These are phyloP conservation scores for Archaeoteleia sp. DNA, from an alignment of 2,888 invertebrate genomes.

Conservation along the genomic window DNA sequence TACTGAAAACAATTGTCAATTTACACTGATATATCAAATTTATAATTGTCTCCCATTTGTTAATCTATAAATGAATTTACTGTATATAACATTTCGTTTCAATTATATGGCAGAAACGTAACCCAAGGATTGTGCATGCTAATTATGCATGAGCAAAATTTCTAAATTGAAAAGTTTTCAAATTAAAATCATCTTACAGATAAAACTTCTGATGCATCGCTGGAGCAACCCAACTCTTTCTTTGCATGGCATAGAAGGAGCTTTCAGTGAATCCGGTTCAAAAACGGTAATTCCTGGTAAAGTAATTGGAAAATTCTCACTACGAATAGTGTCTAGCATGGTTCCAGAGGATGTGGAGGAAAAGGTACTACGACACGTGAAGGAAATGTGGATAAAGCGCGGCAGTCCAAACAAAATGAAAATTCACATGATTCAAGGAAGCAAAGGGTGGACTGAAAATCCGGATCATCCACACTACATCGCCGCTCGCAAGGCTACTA, in stretches of 20 bases:
- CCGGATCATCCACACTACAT: conserved; percentile 93
- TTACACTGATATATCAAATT: too few relatives aligned
- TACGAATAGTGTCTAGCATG: conserved; percentile 97
- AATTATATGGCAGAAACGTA: too few relatives aligned
- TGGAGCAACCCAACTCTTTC: conserved; percentile 97
- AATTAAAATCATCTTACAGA: too few relatives aligned
- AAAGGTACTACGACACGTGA: conserved; percentile 85
- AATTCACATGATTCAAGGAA: conserved; percentile 82
- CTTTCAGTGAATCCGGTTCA: conserved; percentile 93
- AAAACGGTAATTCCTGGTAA: conserved; percentile 97
- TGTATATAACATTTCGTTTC: too few relatives aligned
- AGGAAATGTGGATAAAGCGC: conserved; percentile 85
- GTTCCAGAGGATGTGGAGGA: conserved; percentile 88
- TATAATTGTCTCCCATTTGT: too few relatives aligned
- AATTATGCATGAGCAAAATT: too few relatives aligned
- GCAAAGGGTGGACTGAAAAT: conserved; percentile 95
- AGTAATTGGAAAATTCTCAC: conserved; percentile 97
- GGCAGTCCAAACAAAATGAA: conserved; percentile 91
- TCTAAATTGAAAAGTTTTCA: too few relatives aligned
- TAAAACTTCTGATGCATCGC: conserved; percentile 91
- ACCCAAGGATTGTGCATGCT: too few relatives aligned
- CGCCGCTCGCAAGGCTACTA: conserved; percentile 89
- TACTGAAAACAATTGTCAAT: too few relatives aligned
- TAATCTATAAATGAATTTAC: too few relatives aligned
- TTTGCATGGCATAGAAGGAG: conserved; percentile 96